Percentiles rank a stretch among this genome's conserved stretches.
phyloP scores from a whole-genome alignment of 2,113 vertebrate genomes.

The Macrotus californicus region DNA sequence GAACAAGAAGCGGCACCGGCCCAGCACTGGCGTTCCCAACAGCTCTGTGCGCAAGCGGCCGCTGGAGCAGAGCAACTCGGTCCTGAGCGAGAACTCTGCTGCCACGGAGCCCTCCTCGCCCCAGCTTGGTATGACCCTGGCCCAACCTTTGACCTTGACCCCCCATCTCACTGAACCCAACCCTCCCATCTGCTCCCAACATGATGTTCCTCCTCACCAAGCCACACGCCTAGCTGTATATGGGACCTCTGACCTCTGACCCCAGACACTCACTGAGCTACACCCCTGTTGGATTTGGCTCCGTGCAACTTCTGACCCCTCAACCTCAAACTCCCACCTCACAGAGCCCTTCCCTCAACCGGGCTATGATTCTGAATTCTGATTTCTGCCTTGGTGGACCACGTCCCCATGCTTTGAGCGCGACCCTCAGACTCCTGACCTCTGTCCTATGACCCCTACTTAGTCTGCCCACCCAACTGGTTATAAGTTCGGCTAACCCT shows the following conservation, averaged over 20 bases:
- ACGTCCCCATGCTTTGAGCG: background rate
- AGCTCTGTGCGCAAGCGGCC: conserved; percentile 82
- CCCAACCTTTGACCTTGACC: rapidly evolving
- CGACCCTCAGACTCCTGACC: background rate
- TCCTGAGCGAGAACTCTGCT: conserved; percentile 70
- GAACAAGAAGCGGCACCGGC: conserved; percentile 89
- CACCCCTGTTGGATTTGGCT: background rate
- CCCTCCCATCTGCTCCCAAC: background rate
- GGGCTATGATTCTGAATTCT: background rate
- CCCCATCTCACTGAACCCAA: background rate
- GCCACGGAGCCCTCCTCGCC: conserved; percentile 77
- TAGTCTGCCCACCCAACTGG: background rate
- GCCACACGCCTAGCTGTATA: background rate
- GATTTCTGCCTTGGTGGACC: background rate
- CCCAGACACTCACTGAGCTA: background rate
- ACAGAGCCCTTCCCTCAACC: background rate
- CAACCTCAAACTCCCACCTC: background rate
- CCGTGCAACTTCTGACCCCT: background rate
- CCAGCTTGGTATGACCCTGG: conserved; percentile 72
- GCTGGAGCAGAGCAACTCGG: conserved; percentile 76
- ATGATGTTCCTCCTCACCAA: background rate
- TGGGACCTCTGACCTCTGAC: background rate
- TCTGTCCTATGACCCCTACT: background rate
- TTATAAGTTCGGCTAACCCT: background rate
- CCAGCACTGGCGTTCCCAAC: conserved; percentile 47